phyloP scores from a whole-genome alignment of 2,113 vertebrate genomes.

The Nycticryphes semicollaris region DNA sequence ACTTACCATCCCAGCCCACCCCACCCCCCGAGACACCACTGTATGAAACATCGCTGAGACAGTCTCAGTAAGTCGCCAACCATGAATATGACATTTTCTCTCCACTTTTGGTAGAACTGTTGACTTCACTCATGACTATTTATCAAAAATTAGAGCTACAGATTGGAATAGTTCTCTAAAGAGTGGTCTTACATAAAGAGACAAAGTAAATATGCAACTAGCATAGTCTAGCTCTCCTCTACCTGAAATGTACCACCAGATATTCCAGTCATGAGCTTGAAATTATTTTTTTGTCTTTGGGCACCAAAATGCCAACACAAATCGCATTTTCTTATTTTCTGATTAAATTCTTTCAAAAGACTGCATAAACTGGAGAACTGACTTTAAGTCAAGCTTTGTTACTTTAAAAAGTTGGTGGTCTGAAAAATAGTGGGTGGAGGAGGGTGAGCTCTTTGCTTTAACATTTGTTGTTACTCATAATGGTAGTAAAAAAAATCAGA shows the following conservation, averaged over 20 bases:
- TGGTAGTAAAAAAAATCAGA: not conserved
- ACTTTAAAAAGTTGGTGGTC: not conserved
- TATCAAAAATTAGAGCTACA: not conserved
- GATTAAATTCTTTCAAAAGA: not conserved
- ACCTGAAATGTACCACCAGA: not conserved
- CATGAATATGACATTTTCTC: not conserved
- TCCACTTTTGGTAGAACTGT: not conserved
- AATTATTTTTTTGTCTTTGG: not conserved
- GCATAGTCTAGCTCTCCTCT: not conserved
- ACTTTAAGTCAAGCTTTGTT: rapidly evolving
- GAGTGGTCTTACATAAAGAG: not conserved
- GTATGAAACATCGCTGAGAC: not conserved
- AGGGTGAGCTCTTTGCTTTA: not conserved
- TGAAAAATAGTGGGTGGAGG: not conserved
- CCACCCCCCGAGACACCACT: not conserved
- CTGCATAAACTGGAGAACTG: not conserved
- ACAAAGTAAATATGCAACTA: not conserved
- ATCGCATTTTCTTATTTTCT: not conserved
- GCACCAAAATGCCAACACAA: not conserved
- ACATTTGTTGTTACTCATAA: not conserved
- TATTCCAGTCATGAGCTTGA: not conserved
- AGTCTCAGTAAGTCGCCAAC: not conserved
- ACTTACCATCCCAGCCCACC: not conserved
- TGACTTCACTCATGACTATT: not conserved
- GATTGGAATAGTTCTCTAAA: not conserved